A percentile compares a stretch with the other conserved stretches of the same genome.
phyloP scores from a whole-genome alignment of 2,888 invertebrate genomes.

The Epiblema foenella region DNA sequence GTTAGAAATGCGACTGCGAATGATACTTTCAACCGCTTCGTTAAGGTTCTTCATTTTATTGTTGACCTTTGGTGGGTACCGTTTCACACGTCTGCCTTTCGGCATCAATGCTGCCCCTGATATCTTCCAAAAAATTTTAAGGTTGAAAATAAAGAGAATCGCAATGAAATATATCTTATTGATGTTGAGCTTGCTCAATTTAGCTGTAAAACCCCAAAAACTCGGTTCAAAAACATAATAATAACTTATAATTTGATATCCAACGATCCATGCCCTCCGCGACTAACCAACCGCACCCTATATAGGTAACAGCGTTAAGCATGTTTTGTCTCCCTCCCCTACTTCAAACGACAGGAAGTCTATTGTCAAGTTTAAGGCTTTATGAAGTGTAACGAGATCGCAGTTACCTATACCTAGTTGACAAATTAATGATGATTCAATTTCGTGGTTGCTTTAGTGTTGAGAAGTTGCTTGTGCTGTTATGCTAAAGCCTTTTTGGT shows the following conservation, averaged over 20 bases:
- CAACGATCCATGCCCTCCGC: not conserved
- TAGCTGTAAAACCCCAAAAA: not conserved
- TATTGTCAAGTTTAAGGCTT: conserved; percentile 54
- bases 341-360: conserved; percentile 71
- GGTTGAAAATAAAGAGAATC: not conserved
- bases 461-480: not conserved
- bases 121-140: not conserved
- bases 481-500: no score
- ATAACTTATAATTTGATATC: not conserved
- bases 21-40: not conserved
- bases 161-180: not conserved
- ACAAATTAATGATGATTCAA: conserved; percentile 15
- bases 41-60: not conserved
- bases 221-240: not conserved
- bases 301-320: conserved; percentile 74
- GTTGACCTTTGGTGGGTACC: not conserved
- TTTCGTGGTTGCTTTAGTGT: not conserved
- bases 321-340: conserved; percentile 74
- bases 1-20: no score
- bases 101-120: not conserved
- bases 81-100: not conserved
- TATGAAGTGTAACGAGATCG: conserved; percentile 31
- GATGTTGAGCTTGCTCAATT: not conserved
- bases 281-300: conserved; percentile 54
- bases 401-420: conserved; percentile 14